Base-by-base conservation (phyloP, 2,888 invertebrate species). In the Hirtodrosophila trivittata region DNA sequence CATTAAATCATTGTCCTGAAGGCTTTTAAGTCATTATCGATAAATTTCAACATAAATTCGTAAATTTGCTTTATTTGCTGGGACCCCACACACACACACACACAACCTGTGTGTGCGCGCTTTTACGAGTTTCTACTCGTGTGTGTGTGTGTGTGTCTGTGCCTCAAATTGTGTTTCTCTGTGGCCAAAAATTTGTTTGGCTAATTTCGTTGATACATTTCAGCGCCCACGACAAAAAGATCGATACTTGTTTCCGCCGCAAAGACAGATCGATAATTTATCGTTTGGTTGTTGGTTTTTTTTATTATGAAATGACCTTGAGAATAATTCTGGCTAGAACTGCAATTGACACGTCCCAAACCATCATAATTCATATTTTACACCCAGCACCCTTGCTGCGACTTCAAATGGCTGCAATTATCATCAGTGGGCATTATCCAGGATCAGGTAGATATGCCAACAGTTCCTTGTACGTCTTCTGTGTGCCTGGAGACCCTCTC, bases 11-110 rank as follows among this genome's bases (percentile, higher is more conserved):
- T 89, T 89, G 89, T 88, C 87, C 89, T 89, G 87, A 87, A 89
- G 89, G 89, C 89, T 89, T 89, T 89, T 88, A 90, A 89, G 89
- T 90, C 90, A 89, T 89, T 90, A 90, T 89, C 90, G 88, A 89
- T 90, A 89, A 88, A 89, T 86, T 89, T 88, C 82, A 85, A 87
- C 89, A 90, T 90, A 90, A 90, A 90, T 90, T 88, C 81, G 70
- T 72, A 86, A 89, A 88, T 86, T 88, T 87, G 81, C 85, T 86
- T 85, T 87, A 80, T 75, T 85, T 77, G 76, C 75, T 76, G 55
- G 81, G 63, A 56, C 62, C 69, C 66, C 66, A 70, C 71, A 76
- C 70, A 59, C 63, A 39, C 28, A 28, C 13, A 25, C 37, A 43
- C 12, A 47, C 39, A 46, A 26, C 33, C 33, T 18, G 49, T 32